phyloP scores from a whole-genome alignment of 2,888 invertebrate genomes.

The Hydropsyche betteni region DNA sequence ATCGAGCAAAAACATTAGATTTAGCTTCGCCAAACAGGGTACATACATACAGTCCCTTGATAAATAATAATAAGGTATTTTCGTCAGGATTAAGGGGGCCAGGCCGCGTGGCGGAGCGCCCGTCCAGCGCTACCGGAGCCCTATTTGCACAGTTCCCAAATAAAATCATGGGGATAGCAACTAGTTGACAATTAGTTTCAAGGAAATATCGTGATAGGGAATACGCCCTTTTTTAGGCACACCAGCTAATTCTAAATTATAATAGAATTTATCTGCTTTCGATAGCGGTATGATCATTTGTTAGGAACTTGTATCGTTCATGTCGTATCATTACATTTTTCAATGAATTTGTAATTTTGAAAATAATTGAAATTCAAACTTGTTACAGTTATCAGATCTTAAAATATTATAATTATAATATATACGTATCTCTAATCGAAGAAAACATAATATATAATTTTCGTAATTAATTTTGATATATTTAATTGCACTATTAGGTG shows the following conservation, averaged over 20 bases:
- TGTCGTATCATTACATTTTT: too few species aligned
- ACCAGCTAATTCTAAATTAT: constrained; percentile 19
- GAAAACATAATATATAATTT: too few species aligned
- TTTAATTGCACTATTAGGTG: too few species aligned
- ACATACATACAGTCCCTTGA: constrained; percentile 17
- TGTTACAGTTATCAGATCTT: too few species aligned
- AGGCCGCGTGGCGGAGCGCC: constrained; percentile 38
- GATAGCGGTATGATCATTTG: constrained; percentile 1
- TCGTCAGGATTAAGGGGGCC: constrained; percentile 37
- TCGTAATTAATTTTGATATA: too few species aligned
- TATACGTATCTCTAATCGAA: too few species aligned
- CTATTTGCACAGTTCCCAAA: constrained; percentile 38
- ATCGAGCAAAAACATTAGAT: constrained; percentile 26
- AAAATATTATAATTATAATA: too few species aligned
- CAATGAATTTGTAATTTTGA: too few species aligned
- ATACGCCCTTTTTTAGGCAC: constrained; percentile 7
- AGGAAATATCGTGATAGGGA: neutral
- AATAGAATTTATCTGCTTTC: constrained; percentile 37
- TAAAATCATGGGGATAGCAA: neutral
- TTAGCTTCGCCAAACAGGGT: constrained; percentile 18
- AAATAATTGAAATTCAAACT: too few species aligned
- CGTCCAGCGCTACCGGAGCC: constrained; percentile 31
- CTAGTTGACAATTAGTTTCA: too few species aligned
- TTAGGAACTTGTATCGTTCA: neutral
- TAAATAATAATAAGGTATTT: constrained; percentile 43